Evolutionary conservation across 2,797 vertebrate species (phyloP).

Genomic region (Vespertilio murinus): DNA sequence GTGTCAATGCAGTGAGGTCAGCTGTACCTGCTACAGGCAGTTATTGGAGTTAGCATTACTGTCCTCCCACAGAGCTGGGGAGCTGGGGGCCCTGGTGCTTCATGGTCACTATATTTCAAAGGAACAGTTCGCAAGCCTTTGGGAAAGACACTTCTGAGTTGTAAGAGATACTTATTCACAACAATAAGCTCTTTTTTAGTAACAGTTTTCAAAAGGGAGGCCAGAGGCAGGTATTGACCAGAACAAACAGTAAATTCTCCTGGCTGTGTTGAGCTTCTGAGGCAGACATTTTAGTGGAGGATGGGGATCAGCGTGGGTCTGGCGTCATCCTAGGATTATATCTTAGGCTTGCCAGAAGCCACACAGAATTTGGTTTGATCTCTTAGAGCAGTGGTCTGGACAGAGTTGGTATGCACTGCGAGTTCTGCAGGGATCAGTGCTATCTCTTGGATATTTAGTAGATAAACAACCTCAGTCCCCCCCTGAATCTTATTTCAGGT

Average conservation of each 20-base stretch:
- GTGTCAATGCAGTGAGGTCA: not conserved
- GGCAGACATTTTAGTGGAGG: not conserved
- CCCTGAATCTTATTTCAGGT: not conserved
- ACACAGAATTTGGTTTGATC: not conserved
- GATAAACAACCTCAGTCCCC: not conserved
- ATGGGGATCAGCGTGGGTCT: not conserved
- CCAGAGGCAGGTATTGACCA: not conserved
- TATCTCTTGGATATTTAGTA: not conserved
- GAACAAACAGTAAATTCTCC: not conserved
- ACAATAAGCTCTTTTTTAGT: not conserved
- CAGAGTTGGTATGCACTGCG: not conserved
- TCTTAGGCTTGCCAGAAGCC: not conserved
- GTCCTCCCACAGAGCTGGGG: not conserved
- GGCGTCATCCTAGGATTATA: not conserved
- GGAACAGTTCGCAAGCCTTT: not conserved
- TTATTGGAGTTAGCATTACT: not conserved
- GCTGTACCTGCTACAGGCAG: not conserved
- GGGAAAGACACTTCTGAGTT: not conserved
- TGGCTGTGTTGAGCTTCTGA: not conserved
- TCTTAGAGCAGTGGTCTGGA: not conserved
- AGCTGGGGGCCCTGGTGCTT: not conserved
- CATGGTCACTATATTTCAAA: not conserved
- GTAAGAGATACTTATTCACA: not conserved
- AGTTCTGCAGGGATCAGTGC: not conserved
- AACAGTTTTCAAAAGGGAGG: not conserved